Evolutionary conservation across 2,888 invertebrate species (phyloP).

Genomic region (Folsomia manolachei): DNA sequence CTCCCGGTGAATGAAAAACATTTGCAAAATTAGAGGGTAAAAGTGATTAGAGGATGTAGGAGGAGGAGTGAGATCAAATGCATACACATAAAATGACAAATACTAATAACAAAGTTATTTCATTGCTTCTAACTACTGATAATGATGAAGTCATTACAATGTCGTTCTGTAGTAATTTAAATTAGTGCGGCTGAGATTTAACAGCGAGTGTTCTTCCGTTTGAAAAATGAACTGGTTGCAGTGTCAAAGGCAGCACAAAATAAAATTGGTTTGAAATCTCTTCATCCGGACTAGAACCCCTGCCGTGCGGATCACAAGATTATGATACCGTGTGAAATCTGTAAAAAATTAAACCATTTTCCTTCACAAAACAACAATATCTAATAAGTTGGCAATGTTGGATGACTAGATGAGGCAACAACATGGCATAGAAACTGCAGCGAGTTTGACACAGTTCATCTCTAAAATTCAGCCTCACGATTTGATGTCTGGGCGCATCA

Average conservation of each 20-base stretch:
- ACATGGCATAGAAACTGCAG: no score
- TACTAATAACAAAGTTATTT: no score
- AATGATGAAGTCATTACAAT: background rate
- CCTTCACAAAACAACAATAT: background rate
- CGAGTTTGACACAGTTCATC: slow-evolving; percentile 1
- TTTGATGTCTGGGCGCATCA: background rate
- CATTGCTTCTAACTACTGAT: no score
- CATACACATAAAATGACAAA: no score
- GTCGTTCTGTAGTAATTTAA: background rate
- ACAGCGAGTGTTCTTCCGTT: background rate
- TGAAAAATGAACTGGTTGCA: background rate
- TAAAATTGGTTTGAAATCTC: background rate
- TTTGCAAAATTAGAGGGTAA: no score
- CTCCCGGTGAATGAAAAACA: no score
- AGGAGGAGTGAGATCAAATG: no score
- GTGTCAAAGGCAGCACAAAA: background rate
- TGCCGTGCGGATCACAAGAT: slow-evolving; percentile 9
- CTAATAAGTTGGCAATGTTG: no score
- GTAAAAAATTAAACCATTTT: background rate
- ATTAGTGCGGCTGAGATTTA: background rate
- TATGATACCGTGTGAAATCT: slow-evolving; percentile 11
- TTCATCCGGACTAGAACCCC: slow-evolving; percentile 10
- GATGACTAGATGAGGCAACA: no score
- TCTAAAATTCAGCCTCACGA: slow-evolving; percentile 6
- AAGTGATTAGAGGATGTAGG: no score